Evolutionary conservation across 2,113 vertebrate genomes (phyloP), one percentile per base, ranked within the genome.

Genomic region (Pangasianodon gigas): DNA sequence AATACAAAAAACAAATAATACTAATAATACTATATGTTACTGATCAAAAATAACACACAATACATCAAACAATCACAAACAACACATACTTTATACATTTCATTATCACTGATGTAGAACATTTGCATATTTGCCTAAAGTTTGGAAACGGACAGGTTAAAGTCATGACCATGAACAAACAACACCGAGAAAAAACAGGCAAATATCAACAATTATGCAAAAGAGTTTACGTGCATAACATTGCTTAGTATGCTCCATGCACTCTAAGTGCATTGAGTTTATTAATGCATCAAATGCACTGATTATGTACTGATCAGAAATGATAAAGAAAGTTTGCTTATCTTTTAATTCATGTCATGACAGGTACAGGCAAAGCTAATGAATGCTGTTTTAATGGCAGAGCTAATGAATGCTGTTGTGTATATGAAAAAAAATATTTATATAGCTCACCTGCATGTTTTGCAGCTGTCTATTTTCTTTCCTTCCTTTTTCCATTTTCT

Each of bases 381-480:
- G 14, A 58, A 56, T 32, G 51, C 11, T 46, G 13, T 48, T n/a
- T 37, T 37, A 37, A 37, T 37, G 32, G 10, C 14, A 82, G 10
- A 11, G 69, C 18, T 74, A 24, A 84, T 56, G 14, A 58, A 56
- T 32, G 51, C 11, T 46, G 13, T 48, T n/a, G 41, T 85, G 24
- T 67, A 16, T 67, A 51, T n/a, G 26, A 46, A 62, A 44, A 19
- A 10, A 24, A 9, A 9, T 8, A 24, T 24, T 41, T 77, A 13
- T 46, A 46, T 46, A 46, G n/a, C 77, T 67, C 62, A 88, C 87
- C 60, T 88, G 86, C 41, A 87, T 80, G 71, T 37, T 87, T 16
- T 44, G 24, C 86, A 29, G 37, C 6, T 79, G 46, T 41, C 58
- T 80, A 37, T 11, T 37, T 3, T 86, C 46, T 52, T 54, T 41